Conservation (phyloP, 2,113 vertebrate genomes). For the Alexandromys fortis region DNA sequence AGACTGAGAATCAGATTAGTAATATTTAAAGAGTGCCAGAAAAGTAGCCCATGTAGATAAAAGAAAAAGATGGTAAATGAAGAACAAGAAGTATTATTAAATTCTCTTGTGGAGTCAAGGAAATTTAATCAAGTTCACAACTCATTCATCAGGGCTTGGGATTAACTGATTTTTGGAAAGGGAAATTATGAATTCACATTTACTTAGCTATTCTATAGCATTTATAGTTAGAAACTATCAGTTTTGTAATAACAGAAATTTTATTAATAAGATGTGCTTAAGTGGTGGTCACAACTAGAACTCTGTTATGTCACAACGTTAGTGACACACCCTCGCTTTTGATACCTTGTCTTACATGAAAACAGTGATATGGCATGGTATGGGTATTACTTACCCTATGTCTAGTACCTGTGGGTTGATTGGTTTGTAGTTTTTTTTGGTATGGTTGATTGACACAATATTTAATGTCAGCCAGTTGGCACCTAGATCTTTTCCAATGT, state of each 20-base stretch:
- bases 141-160: background rate
- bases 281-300: background rate
- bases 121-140: background rate
- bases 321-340: background rate
- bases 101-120: background rate
- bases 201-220: background rate
- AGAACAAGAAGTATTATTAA: background rate
- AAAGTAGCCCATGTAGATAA: background rate
- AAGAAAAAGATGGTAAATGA: background rate
- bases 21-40: background rate
- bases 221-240: background rate
- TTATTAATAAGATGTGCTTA: conserved; percentile 3
- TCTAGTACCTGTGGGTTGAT: conserved; percentile 38
- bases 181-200: background rate
- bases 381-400: conserved; percentile 37
- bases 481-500: conserved; percentile 17
- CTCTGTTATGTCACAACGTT: conserved; percentile 37
- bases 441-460: background rate
- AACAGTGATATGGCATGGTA: background rate
- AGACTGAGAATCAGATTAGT: background rate
- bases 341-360: conserved; percentile 36
- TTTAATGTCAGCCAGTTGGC: conserved; percentile 37
- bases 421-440: background rate
- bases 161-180: background rate
- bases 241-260: background rate